Base-by-base conservation (phyloP, 2,113 vertebrate genomes). In the Myxocyprinus asiaticus region DNA sequence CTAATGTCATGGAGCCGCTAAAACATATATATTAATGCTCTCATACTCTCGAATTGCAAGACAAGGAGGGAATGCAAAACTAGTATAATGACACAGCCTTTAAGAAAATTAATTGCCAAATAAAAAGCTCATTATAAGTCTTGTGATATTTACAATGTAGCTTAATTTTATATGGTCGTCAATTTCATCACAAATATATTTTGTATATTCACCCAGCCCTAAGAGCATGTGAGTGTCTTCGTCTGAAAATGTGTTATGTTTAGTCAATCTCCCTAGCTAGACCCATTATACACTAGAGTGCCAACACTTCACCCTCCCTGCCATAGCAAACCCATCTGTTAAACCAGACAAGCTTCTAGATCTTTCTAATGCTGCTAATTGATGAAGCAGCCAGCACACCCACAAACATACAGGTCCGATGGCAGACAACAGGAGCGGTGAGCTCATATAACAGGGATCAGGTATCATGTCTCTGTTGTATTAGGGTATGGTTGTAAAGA, bases 241-340 rank as follows among this genome's bases (percentile, higher is more conserved):
- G 47, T 75, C 50, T 70, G 53, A 65, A 70, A 74, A 43, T 33
- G 69, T 56, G 70, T 67, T 76, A 69, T 61, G 56, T 68, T 62
- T 74, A 61, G 61, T 33, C 22, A 33, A 1, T 33, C 22, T 33
- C 22, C 22, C 48, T 69, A 53, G 73, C 69, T 62, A 69, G 77
- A 72, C 66, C 62, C 42, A 68, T 53, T 63, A 47, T 56, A 45
- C 47, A 59, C 59, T 77, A 48, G 6, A 77, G 17, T 61, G 72
- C 77, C 78, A 83, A 83, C 53, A 65, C 47, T 63, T 62, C 17
- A 48, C 9, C 70, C n/a, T 47, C 56, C 43, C 55, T 7, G 9
- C 55, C 70, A 50, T 53, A n/a, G 47, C 76, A 81, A 61, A 75
- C 42, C 79, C 79, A 85, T 86, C 85, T 87, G 81, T 73, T 80